Base-by-base conservation (phyloP, 2,888 invertebrate species). In the Gisinianus flammeolus region DNA sequence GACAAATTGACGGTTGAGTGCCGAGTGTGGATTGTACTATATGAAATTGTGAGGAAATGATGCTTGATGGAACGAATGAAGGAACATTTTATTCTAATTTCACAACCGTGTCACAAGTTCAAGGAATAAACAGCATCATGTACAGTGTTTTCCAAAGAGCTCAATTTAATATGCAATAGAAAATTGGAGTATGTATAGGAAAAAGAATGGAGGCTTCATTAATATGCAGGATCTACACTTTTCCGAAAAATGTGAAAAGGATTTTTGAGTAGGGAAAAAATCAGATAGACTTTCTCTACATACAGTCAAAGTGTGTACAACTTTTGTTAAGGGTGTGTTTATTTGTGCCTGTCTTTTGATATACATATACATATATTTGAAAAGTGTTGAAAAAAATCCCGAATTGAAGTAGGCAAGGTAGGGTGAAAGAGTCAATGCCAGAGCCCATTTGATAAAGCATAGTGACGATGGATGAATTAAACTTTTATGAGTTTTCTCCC, bases 381-480 rank as follows among this genome's bases (percentile, higher is more conserved):
- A 62, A 62, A 62, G 16, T 26, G 62, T 24, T 5, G 26, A 62
- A 28, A 62, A 2, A 62, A 12, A 26, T 12, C 10, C n/a, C n/a
- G n/a, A n/a, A n/a, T n/a, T n/a, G n/a, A n/a, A n/a, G n/a, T n/a
- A n/a, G n/a, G n/a, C n/a, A n/a, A n/a, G n/a, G 28, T 26, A 26
- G 62, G 62, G 62, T 62, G 62, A 62, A 62, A 28, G 26, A 62
- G 62, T 68, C 35, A 35, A 68, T 68, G 35, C 44, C 44, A 68
- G 35, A 44, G 68, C 22, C 12, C 24, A 68, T 68, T 68, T 68
- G 31, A 68, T 19, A 31, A 44, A 68, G 44, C n/a, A 24, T 26
- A 22, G 44, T 68, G 35, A 44, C 24, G 68, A 35, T 19, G 44
- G 35, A 68, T 26, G 68, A 68, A 68, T 68, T 68, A 68, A 68